These are phyloP conservation scores for Micrasema minimum DNA, from an alignment of 1,140 invertebrate species.

Conservation along the genomic window DNA sequence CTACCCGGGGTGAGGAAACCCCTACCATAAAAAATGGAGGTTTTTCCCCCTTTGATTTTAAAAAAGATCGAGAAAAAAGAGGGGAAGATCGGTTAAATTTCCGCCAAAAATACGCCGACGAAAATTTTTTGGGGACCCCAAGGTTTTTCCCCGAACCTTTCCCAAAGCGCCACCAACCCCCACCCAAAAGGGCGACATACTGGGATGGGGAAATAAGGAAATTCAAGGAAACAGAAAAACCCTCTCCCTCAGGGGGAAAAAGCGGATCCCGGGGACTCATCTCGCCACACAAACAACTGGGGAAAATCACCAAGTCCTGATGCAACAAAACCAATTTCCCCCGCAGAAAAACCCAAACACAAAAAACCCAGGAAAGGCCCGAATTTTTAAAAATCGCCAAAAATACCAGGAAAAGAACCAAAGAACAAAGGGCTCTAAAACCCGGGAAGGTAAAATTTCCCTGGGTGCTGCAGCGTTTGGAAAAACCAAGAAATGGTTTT, in stretches of 20 bases:
- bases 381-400: slow-evolving; percentile 57
- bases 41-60: slow-evolving; percentile 25
- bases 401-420: slow-evolving; percentile 57
- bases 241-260: slow-evolving; percentile 31
- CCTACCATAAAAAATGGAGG: slow-evolving; percentile 11
- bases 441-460: slow-evolving; percentile 6
- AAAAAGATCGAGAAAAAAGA: slow-evolving; percentile 22
- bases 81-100: slow-evolving; percentile 10
- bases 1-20: slow-evolving; percentile 9
- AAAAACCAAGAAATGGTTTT: slow-evolving; percentile 2
- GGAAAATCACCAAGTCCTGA: slow-evolving; percentile 19
- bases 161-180: slow-evolving; percentile 82
- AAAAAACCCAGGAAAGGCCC: slow-evolving; percentile 28
- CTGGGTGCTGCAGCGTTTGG: slow-evolving; percentile 33
- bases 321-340: neutral
- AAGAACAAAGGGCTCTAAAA: slow-evolving; percentile 31
- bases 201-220: slow-evolving; percentile 66
- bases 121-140: slow-evolving; percentile 79
- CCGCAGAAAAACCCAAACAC: neutral
- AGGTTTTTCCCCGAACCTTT: slow-evolving; percentile 83
- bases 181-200: slow-evolving; percentile 82
- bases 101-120: slow-evolving; percentile 38
- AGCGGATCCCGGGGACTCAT: slow-evolving; percentile 32
- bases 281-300: neutral
- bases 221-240: slow-evolving; percentile 27